Base-by-base conservation (phyloP, 2,113 vertebrate species). In the Pycnonotus jocosus region DNA sequence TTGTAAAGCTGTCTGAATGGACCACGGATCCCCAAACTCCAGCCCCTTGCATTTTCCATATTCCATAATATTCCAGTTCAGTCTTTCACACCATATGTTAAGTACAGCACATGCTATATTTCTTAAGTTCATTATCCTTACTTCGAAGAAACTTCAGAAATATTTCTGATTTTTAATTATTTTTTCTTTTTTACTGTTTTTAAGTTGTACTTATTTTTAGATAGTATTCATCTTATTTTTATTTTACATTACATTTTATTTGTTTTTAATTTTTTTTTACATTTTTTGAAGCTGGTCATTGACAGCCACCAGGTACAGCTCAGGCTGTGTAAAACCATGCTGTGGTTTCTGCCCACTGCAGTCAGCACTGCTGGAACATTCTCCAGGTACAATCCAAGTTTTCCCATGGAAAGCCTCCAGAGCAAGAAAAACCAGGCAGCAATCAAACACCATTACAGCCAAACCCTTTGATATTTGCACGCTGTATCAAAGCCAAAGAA, bases 401-500 rank as follows among this genome's bases (percentile, higher is more conserved):
- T 53, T 58, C 47, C 76, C 65, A 54, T 5, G 4, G 25, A 64
- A 83, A 70, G 24, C 2, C 76, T 81, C 72, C 40, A 71, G 64
- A 81, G 64, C 42, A 51, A 48, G 58, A 47, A 42, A 42, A 88
- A 45, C 35, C 70, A 93, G 60, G 69, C 71, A 81, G 58, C 2
- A 1, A 89, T 87, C 86, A 91, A 81, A 64, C 73, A 84, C 38
- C 23, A 70, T 74, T 58, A 78, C 3, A 12, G 57, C 16, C 87
- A 82, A 70, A 47, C 62, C 48, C 80, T 68, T 28, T 51, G 61
- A 57, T 58, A 88, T 40, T 31, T 48, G 53, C 53, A 53, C 4
- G 24, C 69, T 76, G 72, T 28, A 76, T 61, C 70, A 74, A 87
- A 92, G 81, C 66, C 91, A 93, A 76, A 82, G 53, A 81, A 93